A percentile compares a stretch with the other conserved stretches of the same genome.
Conservation (phyloP, 2,113 vertebrate genomes). For the Pteropus alecto region DNA sequence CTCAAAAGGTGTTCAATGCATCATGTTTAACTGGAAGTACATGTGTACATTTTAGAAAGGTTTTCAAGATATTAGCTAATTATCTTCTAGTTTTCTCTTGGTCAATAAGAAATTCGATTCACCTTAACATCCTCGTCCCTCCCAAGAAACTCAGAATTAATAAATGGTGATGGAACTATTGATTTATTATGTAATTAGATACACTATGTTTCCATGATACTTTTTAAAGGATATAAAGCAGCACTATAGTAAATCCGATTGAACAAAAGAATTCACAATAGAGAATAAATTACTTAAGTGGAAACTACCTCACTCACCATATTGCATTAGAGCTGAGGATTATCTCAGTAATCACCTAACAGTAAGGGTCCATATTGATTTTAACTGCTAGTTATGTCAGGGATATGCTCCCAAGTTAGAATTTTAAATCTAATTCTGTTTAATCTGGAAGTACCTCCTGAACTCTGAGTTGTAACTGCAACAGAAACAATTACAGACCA, state of each 20-base stretch:
- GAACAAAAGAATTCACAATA: slow-evolving; percentile 35
- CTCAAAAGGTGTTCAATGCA: background rate
- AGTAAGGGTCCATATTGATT: slow-evolving; percentile 54
- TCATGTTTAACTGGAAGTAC: background rate
- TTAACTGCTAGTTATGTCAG: slow-evolving; percentile 54
- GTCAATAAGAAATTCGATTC: slow-evolving; percentile 41
- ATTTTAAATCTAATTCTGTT: slow-evolving; percentile 62
- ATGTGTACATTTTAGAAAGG: background rate
- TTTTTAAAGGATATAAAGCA: slow-evolving; percentile 33
- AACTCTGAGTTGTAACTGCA: slow-evolving; percentile 48
- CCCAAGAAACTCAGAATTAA: slow-evolving; percentile 49
- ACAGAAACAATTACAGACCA: background rate
- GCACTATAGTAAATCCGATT: background rate
- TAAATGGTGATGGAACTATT: slow-evolving; percentile 45
- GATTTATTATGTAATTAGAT: slow-evolving; percentile 36
- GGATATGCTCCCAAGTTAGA: slow-evolving; percentile 21
- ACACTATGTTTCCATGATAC: background rate
- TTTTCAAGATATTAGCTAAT: slow-evolving; percentile 17
- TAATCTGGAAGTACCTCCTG: background rate
- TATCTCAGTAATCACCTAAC: slow-evolving; percentile 34
- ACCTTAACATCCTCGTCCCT: background rate
- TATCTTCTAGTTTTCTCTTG: background rate
- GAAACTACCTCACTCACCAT: background rate
- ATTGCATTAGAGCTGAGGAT: slow-evolving; percentile 40
- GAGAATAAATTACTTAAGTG: slow-evolving; percentile 44